Evolutionary conservation across 2,888 invertebrate species (phyloP).

Genomic region (Lycocerus yunnanus): DNA sequence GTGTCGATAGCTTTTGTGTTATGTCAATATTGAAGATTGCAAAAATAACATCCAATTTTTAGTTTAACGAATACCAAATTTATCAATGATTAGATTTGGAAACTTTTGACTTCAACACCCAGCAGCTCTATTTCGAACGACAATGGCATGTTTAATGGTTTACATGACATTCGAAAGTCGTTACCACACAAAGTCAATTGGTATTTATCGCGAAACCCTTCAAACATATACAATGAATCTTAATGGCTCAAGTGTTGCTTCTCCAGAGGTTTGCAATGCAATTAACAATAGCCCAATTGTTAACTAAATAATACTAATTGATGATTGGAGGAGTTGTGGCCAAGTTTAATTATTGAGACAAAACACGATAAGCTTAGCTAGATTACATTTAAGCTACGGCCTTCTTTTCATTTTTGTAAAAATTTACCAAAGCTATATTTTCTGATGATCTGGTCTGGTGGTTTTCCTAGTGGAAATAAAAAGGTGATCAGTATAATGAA

Average conservation of each 20-base stretch:
- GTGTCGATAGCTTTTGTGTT: not conserved
- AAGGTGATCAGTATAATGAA: conserved; percentile 31
- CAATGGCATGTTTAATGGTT: not conserved
- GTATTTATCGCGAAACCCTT: not conserved
- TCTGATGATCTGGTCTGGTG: conserved; percentile 14
- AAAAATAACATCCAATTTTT: not conserved
- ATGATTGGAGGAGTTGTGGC: not conserved
- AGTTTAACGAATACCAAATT: not conserved
- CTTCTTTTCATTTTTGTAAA: not conserved
- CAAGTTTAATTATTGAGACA: not conserved
- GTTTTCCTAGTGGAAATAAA: conserved; percentile 23
- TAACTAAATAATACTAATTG: conserved; percentile 1
- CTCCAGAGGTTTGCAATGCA: not conserved
- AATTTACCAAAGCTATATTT: conserved; percentile 10
- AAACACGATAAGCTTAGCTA: not conserved
- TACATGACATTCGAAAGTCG: not conserved
- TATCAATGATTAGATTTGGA: not conserved
- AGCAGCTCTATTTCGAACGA: not conserved
- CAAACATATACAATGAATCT: not conserved
- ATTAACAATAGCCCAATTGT: not conserved
- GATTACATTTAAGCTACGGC: not conserved
- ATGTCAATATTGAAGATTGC: not conserved
- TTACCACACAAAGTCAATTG: not conserved
- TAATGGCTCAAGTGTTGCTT: conserved; percentile 4
- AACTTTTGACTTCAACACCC: not conserved